Evolutionary conservation across 2,888 invertebrate genomes (phyloP), one percentile per base, ranked within the genome.

Genomic region (Ypsolopha scabrella): DNA sequence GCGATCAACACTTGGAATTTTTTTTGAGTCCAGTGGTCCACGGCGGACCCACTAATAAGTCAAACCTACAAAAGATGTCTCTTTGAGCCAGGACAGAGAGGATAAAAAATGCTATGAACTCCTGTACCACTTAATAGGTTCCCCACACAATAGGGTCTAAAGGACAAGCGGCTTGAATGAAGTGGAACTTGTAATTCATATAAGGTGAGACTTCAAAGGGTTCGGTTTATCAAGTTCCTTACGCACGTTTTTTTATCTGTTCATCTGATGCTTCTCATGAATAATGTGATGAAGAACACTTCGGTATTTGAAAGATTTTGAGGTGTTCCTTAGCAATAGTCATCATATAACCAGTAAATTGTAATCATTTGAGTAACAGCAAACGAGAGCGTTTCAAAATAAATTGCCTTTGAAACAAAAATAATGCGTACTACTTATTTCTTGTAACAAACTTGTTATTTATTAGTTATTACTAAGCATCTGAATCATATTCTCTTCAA

Each of bases 61-160:
- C 59, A 60, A 57, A 53, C 48, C 52, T 61, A 76, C 75, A 78
- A 78, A 68, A 65, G 71, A 63, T 72, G 72, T 76, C 74, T 59
- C 56, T 13, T 11, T 41, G 36, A 37, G 24, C 37, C 11, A 37
- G 48, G 48, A 48, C 9, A 67, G 63, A 64, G 60, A 60, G 52
- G 60, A 68, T 64, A 75, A 77, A 80, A 79, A 79, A 78, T 58
- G 64, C 73, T 78, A 85, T 83, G 80, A 82, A 85, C 85, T 85
- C 80, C 85, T 82, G 83, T 71, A 77, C 74, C 80, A 85, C 83
- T 85, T 83, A 80, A 82, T 83, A 81, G 72, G 72, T 64, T 60
- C 55, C 48, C 47, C 38, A 55, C 58, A 85, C 72, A 82, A 82
- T 66, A 56, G 63, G 56, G 58, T 68, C 58, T 72, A 67, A 70